Evolutionary conservation across 2,113 vertebrate genomes (phyloP), one percentile per base, ranked within the genome.

Genomic region (Camelus bactrianus): DNA sequence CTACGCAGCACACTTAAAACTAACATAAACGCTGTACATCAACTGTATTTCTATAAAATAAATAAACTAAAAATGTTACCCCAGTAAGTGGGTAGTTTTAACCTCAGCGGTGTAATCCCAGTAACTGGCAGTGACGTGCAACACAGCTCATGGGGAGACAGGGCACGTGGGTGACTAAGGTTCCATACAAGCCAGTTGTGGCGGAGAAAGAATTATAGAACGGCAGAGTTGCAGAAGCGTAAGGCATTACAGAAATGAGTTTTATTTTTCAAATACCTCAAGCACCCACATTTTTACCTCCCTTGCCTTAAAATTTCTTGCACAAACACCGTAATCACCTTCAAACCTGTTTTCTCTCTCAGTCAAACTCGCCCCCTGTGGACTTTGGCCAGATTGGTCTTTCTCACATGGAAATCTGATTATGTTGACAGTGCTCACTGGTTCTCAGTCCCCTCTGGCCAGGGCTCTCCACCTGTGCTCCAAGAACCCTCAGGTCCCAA

Each of bases 161-260:
- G 24, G 26, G 8, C 91, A 72, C 2, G 38, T 96, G 22, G 22
- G 58, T 90, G 38, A 65, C 86, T 73, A 28, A 64, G 20, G 11
- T 46, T 75, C 46, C 28, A 19, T 56, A 83, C 17, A 94, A 20
- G 14, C 32, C 50, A 73, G 48, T 62, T 52, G 64, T 60, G 11
- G 48, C 28, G 85, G 70, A 95, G 54, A 79, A 91, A 91, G n/a
- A 65, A 94, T 77, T 20, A 60, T 35, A 94, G 82, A 91, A 81
- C 56, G 17, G 17, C 5, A 65, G 48, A 69, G 46, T 73, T 93
- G 80, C 88, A 76, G 30, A 70, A 92, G 80, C 83, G 19, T 80
- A 77, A 83, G 9, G 0, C 4, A 83, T 84, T 81, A 72, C 3
- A 84, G 82, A 72, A 86, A 79, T 8, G 80, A 69, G 28, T 75